Evolutionary conservation across 2,113 vertebrate species (phyloP).

Genomic region (Zosterops japonicus): DNA sequence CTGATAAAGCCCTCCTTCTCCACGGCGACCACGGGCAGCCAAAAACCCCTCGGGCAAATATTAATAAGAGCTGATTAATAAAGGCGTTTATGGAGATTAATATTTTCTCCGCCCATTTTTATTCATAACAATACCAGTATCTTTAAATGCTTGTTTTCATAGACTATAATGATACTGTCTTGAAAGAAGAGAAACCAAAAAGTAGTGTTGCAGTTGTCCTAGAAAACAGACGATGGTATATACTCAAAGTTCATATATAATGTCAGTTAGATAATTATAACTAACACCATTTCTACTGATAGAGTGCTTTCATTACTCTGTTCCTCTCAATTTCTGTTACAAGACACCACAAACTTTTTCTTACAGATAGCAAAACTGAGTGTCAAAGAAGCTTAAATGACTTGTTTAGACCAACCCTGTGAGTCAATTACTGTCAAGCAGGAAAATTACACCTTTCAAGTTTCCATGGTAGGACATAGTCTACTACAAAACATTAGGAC

Average conservation of each 20-base stretch:
- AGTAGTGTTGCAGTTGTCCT: not conserved
- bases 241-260: not conserved
- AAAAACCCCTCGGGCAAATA: too few relatives aligned
- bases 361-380: not conserved
- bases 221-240: not conserved
- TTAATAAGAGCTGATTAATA: too few relatives aligned
- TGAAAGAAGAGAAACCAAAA: not conserved
- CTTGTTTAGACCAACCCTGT: not conserved
- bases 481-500: not conserved
- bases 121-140: too few relatives aligned
- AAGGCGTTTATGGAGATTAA: too few relatives aligned
- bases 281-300: not conserved
- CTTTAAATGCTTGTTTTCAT: constrained; percentile 10
- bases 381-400: not conserved
- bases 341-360: not conserved
- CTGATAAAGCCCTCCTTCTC: too few relatives aligned
- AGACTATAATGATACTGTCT: not conserved
- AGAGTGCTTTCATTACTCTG: not conserved
- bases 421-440: not conserved
- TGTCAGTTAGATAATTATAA: not conserved
- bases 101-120: too few relatives aligned
- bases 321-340: constrained; percentile 2
- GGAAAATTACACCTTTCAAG: not conserved
- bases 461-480: not conserved
- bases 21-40: too few relatives aligned